Evolutionary conservation across 2,113 vertebrate genomes (phyloP).

Genomic region (Zeus faber): DNA sequence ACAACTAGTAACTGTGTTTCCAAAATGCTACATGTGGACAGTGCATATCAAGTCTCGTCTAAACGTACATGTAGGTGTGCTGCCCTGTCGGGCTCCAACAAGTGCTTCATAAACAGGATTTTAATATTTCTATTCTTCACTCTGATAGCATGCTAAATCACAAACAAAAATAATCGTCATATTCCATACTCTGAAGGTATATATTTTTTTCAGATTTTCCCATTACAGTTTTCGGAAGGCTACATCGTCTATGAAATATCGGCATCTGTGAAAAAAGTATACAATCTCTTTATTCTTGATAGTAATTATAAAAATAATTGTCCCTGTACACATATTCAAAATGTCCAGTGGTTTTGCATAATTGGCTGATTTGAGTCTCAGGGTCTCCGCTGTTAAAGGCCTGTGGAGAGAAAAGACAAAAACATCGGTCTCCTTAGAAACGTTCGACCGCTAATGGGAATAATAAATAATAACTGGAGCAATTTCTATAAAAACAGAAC

Average conservation of each 20-base stretch:
- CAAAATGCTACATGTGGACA: constrained; percentile 40
- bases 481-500: constrained; percentile 61
- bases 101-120: constrained; percentile 36
- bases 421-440: constrained; percentile 68
- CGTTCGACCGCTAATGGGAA: constrained; percentile 65
- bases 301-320: constrained; percentile 75
- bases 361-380: constrained; percentile 66
- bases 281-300: constrained; percentile 66
- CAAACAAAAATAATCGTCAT: constrained; percentile 60
- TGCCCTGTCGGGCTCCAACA: constrained; percentile 39
- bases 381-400: constrained; percentile 69
- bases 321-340: constrained; percentile 71
- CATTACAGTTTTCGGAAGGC: constrained; percentile 41
- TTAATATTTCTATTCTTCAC: constrained; percentile 34
- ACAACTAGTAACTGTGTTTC: constrained; percentile 25
- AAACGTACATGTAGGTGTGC: constrained; percentile 46
- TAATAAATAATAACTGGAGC: constrained; percentile 51
- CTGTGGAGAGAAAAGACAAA: constrained; percentile 66
- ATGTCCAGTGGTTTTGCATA: constrained; percentile 79
- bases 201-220: constrained; percentile 53
- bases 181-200: constrained; percentile 62
- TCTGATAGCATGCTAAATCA: constrained; percentile 68
- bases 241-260: constrained; percentile 56
- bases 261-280: constrained; percentile 73
- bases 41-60: constrained; percentile 38